Percentiles rank a stretch among this genome's conserved stretches.
Conservation (phyloP, 2,888 invertebrate genomes). For the Cyclophora punctaria region DNA sequence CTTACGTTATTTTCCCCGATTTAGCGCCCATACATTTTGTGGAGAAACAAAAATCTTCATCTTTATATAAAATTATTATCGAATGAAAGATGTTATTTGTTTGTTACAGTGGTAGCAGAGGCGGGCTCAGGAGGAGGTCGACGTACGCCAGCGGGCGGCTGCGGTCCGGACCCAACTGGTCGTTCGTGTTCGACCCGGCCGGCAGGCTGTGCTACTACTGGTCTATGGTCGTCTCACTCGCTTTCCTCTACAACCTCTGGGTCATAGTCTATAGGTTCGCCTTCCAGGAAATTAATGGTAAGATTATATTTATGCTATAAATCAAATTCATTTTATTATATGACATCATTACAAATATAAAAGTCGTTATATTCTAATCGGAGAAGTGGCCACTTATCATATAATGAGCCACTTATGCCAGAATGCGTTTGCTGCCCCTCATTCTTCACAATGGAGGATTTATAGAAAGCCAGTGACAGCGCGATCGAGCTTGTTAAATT, state of each 20-base stretch:
- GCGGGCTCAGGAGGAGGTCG: conserved; percentile 72
- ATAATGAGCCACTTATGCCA: too few species aligned
- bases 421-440: too few species aligned
- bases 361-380: too few species aligned
- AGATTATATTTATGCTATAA: conserved; percentile 38
- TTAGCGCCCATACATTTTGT: too few species aligned
- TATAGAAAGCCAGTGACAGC: too few species aligned
- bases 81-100: not conserved
- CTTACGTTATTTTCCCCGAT: too few species aligned
- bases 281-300: conserved; percentile 96
- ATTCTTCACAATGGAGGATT: too few species aligned
- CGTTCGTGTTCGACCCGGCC: conserved; percentile 98
- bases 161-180: conserved; percentile 86
- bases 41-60: not conserved
- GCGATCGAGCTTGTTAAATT: too few species aligned
- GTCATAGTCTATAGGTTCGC: conserved; percentile 99
- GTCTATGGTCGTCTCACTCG: conserved; percentile 97
- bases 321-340: too few species aligned
- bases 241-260: conserved; percentile 98
- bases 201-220: conserved; percentile 97
- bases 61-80: not conserved
- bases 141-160: conserved; percentile 77
- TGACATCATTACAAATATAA: too few species aligned
- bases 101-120: conserved; percentile 54
- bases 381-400: too few species aligned